These are phyloP conservation scores for Eupelmus urozonus DNA, from an alignment of 2,888 invertebrate species.

Conservation along the genomic window DNA sequence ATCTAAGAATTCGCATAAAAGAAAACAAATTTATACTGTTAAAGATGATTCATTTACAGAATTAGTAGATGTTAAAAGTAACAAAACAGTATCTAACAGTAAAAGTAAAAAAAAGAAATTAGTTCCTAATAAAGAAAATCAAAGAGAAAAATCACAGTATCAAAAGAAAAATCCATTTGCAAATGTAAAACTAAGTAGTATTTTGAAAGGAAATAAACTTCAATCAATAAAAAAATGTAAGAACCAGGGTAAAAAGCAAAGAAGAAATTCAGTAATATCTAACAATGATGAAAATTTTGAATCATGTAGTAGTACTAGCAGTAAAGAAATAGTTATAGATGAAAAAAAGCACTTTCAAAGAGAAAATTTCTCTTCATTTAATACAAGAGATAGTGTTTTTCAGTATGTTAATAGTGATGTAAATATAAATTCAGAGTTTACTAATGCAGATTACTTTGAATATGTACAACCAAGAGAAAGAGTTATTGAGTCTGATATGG, in stretches of 20 bases:
- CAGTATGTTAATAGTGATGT: constrained; percentile 15
- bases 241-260: constrained; percentile 9
- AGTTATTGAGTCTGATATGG: constrained; percentile 58
- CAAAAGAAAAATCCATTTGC: constrained; percentile 53
- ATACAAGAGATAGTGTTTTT: constrained; percentile 8
- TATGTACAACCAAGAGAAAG: constrained; percentile 58
- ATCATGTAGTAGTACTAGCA: neutral
- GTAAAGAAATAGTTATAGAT: constrained; percentile 3
- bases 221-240: constrained; percentile 9
- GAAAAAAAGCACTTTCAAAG: constrained; percentile 10
- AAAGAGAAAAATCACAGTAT: constrained; percentile 27
- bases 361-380: constrained; percentile 22
- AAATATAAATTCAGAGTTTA: constrained; percentile 44
- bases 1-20: constrained; percentile 34
- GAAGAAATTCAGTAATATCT: neutral
- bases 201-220: constrained; percentile 50
- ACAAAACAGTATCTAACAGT: neutral
- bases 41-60: constrained; percentile 51
- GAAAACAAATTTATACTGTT: constrained; percentile 50
- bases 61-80: constrained; percentile 13
- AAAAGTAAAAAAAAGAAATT: constrained; percentile 36
- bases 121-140: constrained; percentile 41
- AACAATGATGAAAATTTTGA: constrained; percentile 29
- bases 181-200: constrained; percentile 54
- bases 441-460: constrained; percentile 55